Percentiles rank a stretch among this genome's conserved stretches.
phyloP scores from a whole-genome alignment of 2,113 vertebrate genomes.

The Poicephalus gulielmi region DNA sequence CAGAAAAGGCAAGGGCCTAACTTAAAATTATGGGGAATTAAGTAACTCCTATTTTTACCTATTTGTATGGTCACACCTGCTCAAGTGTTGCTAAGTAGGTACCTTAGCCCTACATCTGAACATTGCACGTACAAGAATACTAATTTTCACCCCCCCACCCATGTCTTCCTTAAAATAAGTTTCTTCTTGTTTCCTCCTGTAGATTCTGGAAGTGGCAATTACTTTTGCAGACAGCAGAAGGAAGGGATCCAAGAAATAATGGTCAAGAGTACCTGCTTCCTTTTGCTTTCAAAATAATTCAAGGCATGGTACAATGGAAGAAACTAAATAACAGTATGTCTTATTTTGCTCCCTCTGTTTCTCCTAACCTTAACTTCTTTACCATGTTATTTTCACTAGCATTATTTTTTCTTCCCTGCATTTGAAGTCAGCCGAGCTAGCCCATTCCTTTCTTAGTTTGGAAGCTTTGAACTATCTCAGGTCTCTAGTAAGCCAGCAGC shows the following conservation, averaged over 20 bases:
- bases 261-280: neutral
- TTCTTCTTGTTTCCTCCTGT: neutral
- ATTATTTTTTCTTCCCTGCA: neutral
- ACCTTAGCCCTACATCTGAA: neutral
- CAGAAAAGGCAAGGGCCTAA: neutral
- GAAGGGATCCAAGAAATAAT: neutral
- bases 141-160: neutral
- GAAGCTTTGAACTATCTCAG: neutral
- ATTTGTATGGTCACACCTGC: neutral
- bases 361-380: neutral
- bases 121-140: neutral
- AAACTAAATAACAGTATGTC: neutral
- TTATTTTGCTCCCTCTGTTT: neutral
- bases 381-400: neutral
- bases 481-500: neutral
- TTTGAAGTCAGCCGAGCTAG: neutral
- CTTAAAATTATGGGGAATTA: neutral
- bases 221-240: neutral
- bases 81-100: neutral
- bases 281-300: neutral
- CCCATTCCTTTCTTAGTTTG: neutral
- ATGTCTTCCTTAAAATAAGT: neutral
- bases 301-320: neutral
- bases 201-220: neutral
- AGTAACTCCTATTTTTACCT: neutral